Evolutionary conservation across 2,888 invertebrate species (phyloP), one percentile per base, ranked within the genome.

Genomic region (Imbricaverruca yamaguchii): DNA sequence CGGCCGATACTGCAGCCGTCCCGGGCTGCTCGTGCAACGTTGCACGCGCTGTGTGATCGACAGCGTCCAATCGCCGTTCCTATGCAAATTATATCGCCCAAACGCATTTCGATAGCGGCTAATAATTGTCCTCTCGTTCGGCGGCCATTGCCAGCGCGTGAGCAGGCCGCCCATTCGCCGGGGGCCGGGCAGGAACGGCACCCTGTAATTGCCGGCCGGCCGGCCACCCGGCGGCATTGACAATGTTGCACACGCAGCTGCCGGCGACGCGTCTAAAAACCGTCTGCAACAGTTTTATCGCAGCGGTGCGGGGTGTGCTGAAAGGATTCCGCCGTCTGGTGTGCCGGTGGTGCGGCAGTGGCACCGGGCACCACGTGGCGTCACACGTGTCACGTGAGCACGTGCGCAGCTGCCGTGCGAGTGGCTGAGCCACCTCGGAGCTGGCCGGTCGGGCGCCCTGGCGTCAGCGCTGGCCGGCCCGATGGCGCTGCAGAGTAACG

Each of bases 21-120:
- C 25, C 25, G 13, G 2, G 18, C 53, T 18, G 18, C 74, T n/a
- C 18, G 39, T 74, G 74, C 74, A 74, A 55, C 74, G 55, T 74
- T 74, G 74, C 74, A 69, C 69, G 15, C 4, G 13, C 10, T 4
- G 18, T 9, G 74, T 74, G 74, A 74, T 74, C 74, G 74, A 55
- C 74, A 74, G 74, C 39, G 9, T 15, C 74, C 74, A 74, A 74
- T 74, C 39, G 74, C 53, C 74, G 74, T 74, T 39, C 55, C 74
- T 55, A 74, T 74, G 74, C 74, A 74, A 74, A 74, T 74, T 74
- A 74, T 74, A 74, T 74, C 74, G 74, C 55, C 74, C 74, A 74
- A 74, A 74, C 74, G 74, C 74, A 74, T 74, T 74, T 74, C 53
- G 74, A 74, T 55, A 55, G 74, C 74, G 55, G 74, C 53, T 55